Evolutionary conservation across 2,888 invertebrate genomes (phyloP), one percentile per base, ranked within the genome.

Genomic region (Disparrhopalites patrizii): DNA sequence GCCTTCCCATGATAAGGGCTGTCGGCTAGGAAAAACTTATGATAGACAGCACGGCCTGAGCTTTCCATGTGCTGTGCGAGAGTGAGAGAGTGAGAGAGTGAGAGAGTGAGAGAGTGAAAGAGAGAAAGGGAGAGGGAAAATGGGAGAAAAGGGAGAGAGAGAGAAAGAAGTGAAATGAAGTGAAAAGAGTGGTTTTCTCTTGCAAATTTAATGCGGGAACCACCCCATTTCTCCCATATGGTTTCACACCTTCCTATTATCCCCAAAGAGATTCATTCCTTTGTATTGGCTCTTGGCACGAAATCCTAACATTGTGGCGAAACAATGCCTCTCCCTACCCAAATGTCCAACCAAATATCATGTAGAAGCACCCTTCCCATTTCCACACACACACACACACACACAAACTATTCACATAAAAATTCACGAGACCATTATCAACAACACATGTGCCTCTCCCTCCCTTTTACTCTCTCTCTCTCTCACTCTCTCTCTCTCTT

Each of bases 121-220:
- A n/a, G n/a, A n/a, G n/a, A n/a, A n/a, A n/a, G n/a, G n/a, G n/a
- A n/a, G n/a, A n/a, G n/a, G n/a, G n/a, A n/a, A n/a, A n/a, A n/a
- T n/a, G n/a, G n/a, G n/a, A n/a, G n/a, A n/a, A n/a, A n/a, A n/a
- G n/a, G n/a, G n/a, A n/a, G n/a, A n/a, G 50, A 23, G 5, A 20
- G 10, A 40, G 56, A 36, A 31, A 23, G 36, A 33, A 51, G 61
- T 50, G 50, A 61, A 50, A 51, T 51, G 51, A 61, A 61, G 33
- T 50, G 51, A 50, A 51, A 50, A 61, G 61, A 51, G 61, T 51
- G 50, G 51, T 50, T 50, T 51, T 61, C 51, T 61, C 61, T 51
- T 51, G 50, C 61, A 61, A 51, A 61, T 61, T 61, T 61, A 61
- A 61, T 61, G 61, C 61, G 61, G 51, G 61, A 61, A 61, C 43